Percentiles rank a stretch among this genome's conserved stretches.
Evolutionary conservation across 2,888 invertebrate species (phyloP).

Genomic region (Melanargia galathea): DNA sequence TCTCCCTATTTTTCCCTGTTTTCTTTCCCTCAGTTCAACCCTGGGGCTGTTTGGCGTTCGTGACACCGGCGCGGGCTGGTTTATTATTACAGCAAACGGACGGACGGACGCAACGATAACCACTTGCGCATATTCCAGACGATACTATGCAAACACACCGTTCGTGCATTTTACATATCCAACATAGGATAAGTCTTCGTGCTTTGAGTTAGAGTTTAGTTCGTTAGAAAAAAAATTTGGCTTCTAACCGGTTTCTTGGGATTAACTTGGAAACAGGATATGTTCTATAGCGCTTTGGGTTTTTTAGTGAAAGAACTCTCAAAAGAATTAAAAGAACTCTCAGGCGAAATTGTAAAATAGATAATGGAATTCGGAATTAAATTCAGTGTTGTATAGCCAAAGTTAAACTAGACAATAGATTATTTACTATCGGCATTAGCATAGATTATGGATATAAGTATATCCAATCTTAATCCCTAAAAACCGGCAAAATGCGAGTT

Average conservation of each 20-base stretch:
- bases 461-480: too few species aligned
- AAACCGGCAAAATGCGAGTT: too few species aligned
- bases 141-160: slow-evolving; percentile 72
- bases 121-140: slow-evolving; percentile 75
- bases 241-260: slow-evolving; percentile 10
- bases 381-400: too few species aligned
- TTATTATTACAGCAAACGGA: slow-evolving; percentile 79
- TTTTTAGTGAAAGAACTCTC: neutral
- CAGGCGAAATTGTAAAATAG: too few species aligned
- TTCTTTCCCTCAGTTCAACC: slow-evolving; percentile 46
- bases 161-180: slow-evolving; percentile 39
- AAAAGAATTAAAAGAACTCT: neutral
- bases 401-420: too few species aligned
- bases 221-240: neutral
- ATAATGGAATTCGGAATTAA: too few species aligned
- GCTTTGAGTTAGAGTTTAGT: slow-evolving; percentile 19
- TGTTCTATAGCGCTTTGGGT: neutral
- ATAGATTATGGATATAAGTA: too few species aligned
- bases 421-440: too few species aligned
- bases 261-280: slow-evolving; percentile 1
- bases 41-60: slow-evolving; percentile 73
- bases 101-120: slow-evolving; percentile 72
- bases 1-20: too few species aligned
- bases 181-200: slow-evolving; percentile 15
- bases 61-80: slow-evolving; percentile 68